Evolutionary conservation across 2,113 vertebrate genomes (phyloP).

Genomic region (Onychostruthus taczanowskii): DNA sequence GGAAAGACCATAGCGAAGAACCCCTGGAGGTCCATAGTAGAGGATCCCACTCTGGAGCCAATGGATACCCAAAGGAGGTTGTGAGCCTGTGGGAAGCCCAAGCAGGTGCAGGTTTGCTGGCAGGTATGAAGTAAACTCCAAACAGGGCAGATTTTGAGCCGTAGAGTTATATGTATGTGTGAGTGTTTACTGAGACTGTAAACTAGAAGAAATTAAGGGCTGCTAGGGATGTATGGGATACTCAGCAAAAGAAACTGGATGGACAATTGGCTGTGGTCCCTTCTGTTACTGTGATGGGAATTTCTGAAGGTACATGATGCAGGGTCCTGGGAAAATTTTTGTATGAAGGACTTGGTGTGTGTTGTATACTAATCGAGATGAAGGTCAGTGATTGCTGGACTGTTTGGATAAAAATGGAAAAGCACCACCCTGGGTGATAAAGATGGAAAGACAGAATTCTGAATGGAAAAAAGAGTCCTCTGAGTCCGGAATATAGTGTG

Average conservation of each 20-base stretch:
- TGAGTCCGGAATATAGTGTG: not conserved
- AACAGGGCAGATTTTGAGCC: not conserved
- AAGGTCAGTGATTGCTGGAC: not conserved
- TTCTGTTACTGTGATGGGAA: not conserved
- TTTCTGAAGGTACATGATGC: not conserved
- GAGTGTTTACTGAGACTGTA: not conserved
- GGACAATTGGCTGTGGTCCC: not conserved
- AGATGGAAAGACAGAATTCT: not conserved
- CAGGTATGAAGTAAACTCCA: not conserved
- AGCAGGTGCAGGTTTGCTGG: not conserved
- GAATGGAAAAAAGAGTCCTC: not conserved
- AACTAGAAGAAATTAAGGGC: not conserved
- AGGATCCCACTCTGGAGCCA: no score
- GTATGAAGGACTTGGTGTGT: not conserved
- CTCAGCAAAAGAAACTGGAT: not conserved
- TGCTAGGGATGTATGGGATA: not conserved
- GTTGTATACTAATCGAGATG: not conserved
- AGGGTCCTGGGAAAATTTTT: not conserved
- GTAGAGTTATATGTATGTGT: not conserved
- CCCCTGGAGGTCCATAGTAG: no score
- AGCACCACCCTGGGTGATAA: not conserved
- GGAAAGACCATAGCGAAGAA: not conserved
- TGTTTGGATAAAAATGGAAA: not conserved
- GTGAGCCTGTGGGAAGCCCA: not conserved
- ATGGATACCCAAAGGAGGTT: not conserved